These are phyloP conservation scores for Psilopsiagon aurifrons DNA, from an alignment of 2,113 vertebrate species.

Conservation along the genomic window DNA sequence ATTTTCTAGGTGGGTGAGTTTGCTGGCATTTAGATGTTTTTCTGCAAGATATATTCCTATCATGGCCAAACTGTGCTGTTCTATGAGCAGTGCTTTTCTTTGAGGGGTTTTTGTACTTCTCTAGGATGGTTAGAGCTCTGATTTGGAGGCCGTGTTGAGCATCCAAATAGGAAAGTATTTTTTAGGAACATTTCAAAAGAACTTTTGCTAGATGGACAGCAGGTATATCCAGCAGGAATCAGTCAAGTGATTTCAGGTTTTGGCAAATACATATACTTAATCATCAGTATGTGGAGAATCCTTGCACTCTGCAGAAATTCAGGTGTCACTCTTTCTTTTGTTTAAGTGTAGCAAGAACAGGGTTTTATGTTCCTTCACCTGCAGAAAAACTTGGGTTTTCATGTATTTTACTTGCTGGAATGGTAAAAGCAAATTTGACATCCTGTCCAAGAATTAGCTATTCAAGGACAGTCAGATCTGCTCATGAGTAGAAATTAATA, in stretches of 20 bases:
- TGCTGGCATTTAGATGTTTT: background rate
- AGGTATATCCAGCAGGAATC: background rate
- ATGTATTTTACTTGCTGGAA: background rate
- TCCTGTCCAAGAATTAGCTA: background rate
- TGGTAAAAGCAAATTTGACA: background rate
- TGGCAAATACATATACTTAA: background rate
- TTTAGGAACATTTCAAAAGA: background rate
- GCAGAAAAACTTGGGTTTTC: background rate
- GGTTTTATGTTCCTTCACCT: background rate
- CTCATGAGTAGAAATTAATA: background rate
- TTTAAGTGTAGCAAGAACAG: background rate
- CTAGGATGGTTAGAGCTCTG: background rate
- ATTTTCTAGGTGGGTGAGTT: slow-evolving; percentile 1
- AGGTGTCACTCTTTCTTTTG: background rate
- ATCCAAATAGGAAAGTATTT: background rate
- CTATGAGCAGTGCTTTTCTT: background rate
- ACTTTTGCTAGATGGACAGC: background rate
- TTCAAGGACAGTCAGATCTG: background rate
- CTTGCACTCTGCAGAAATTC: background rate
- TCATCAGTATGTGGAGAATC: background rate
- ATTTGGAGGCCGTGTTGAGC: background rate
- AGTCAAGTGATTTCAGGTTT: background rate
- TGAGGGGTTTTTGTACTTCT: background rate
- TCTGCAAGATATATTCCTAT: background rate
- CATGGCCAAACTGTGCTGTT: background rate